phyloP scores from a whole-genome alignment of 2,888 invertebrate species.

The Stratiomys singularior region DNA sequence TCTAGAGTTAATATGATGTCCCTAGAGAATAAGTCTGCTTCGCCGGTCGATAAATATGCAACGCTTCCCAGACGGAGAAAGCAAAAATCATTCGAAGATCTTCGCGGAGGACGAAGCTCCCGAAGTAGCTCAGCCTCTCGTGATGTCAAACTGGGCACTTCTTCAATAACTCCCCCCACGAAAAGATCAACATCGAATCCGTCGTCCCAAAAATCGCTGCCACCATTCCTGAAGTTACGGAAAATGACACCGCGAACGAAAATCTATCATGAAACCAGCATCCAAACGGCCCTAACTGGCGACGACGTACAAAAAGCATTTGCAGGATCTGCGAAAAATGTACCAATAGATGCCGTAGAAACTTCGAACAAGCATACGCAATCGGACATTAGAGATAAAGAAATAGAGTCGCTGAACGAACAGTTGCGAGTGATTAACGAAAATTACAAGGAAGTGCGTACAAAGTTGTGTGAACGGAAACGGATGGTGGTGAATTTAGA shows the following conservation, averaged over 20 bases:
- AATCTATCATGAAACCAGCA: slow-evolving; percentile 83
- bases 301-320: slow-evolving; percentile 78
- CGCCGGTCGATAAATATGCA: slow-evolving; percentile 77
- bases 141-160: slow-evolving; percentile 65
- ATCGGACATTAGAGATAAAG: slow-evolving; percentile 73
- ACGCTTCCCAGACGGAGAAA: slow-evolving; percentile 80
- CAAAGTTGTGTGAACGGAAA: slow-evolving; percentile 63
- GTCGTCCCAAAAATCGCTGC: slow-evolving; percentile 60
- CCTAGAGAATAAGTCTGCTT: slow-evolving; percentile 63
- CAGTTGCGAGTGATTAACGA: slow-evolving; percentile 70
- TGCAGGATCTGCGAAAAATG: slow-evolving; percentile 68
- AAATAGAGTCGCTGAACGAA: slow-evolving; percentile 71
- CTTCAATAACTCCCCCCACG: slow-evolving; percentile 58
- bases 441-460: slow-evolving; percentile 72
- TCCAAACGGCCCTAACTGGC: slow-evolving; percentile 80
- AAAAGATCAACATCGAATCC: slow-evolving; percentile 56
- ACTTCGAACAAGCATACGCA: slow-evolving; percentile 71
- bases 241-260: slow-evolving; percentile 68
- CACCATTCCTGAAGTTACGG: slow-evolving; percentile 67
- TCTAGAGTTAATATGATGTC: slow-evolving; percentile 58
- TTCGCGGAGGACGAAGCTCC: slow-evolving; percentile 62
- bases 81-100: slow-evolving; percentile 72
- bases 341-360: slow-evolving; percentile 65
- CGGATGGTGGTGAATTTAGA: slow-evolving; percentile 69
- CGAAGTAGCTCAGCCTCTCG: slow-evolving; percentile 67